Percentiles rank a stretch among this genome's conserved stretches.
Evolutionary conservation across 2,113 vertebrate genomes (phyloP).

Genomic region (Plecotus auritus): DNA sequence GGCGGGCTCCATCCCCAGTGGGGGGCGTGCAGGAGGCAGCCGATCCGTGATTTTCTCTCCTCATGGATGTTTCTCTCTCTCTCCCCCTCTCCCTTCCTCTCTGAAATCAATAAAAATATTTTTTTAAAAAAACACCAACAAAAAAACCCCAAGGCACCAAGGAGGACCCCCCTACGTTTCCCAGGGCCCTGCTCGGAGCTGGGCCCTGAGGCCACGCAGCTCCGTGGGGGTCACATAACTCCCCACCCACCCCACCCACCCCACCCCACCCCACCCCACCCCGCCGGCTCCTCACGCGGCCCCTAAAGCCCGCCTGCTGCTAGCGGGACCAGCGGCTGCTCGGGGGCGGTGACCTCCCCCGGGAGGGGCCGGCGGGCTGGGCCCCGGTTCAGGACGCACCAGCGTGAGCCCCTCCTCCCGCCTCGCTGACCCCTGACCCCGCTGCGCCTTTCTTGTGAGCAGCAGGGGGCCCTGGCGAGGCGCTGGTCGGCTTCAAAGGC

Average conservation of each 20-base stretch:
- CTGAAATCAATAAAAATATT: too few species aligned
- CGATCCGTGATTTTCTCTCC: too few species aligned
- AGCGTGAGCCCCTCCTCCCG: not conserved
- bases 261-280: too few species aligned
- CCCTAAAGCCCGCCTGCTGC: not conserved
- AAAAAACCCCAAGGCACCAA: too few species aligned
- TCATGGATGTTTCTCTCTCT: too few species aligned
- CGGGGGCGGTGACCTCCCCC: not conserved
- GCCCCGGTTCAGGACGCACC: not conserved
- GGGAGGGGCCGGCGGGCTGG: not conserved
- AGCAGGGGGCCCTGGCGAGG: not conserved
- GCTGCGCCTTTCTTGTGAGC: not conserved
- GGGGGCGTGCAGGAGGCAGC: too few species aligned
- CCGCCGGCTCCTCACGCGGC: not conserved
- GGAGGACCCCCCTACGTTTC: not conserved
- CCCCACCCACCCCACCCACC: not conserved
- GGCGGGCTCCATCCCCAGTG: too few species aligned
- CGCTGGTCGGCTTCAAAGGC: not conserved
- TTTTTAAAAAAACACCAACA: too few species aligned
- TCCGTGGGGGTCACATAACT: rapidly evolving
- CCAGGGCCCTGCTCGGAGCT: not conserved
- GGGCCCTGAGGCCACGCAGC: too few species aligned
- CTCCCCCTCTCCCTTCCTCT: too few species aligned
- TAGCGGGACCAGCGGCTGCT: not conserved
- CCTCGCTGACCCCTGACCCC: not conserved